Evolutionary conservation across 2,888 invertebrate genomes (phyloP).

Genomic region (Physocephala rufipes): DNA sequence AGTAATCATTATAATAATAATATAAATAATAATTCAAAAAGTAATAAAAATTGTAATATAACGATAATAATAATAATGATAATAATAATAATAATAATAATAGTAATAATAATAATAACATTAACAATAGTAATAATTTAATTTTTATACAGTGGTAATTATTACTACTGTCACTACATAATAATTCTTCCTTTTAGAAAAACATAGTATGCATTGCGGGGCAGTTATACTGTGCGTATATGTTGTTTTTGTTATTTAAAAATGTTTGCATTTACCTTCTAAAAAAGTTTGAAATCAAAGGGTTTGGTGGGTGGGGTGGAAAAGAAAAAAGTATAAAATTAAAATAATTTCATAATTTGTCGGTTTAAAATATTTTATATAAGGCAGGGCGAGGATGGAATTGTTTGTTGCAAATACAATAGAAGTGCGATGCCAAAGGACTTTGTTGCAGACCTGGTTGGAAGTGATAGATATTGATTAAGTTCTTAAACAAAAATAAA

Average conservation of each 20-base stretch:
- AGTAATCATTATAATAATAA: no score
- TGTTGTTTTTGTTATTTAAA: constrained; percentile 43
- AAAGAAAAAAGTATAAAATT: constrained; percentile 51
- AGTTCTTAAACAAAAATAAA: no score
- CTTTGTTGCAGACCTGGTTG: not conserved
- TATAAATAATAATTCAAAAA: no score
- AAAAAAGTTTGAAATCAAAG: constrained; percentile 65
- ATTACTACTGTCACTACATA: not conserved
- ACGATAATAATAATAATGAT: no score
- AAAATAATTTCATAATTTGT: constrained; percentile 42
- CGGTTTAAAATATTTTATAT: not conserved
- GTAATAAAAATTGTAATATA: no score
- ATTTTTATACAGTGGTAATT: no score
- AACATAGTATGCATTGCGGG: constrained; percentile 45
- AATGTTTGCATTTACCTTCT: constrained; percentile 63
- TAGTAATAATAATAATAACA: no score
- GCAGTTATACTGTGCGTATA: constrained; percentile 45
- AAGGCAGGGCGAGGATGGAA: not conserved
- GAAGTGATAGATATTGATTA: no score
- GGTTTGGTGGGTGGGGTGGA: constrained; percentile 46
- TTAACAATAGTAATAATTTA: no score
- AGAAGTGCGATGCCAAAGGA: not conserved
- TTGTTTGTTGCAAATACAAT: not conserved
- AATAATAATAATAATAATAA: no score
- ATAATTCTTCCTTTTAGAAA: not conserved